A percentile compares a stretch with the other conserved stretches of the same genome.
Evolutionary conservation across 2,797 vertebrate genomes (phyloP).

Genomic region (Momotus momota): DNA sequence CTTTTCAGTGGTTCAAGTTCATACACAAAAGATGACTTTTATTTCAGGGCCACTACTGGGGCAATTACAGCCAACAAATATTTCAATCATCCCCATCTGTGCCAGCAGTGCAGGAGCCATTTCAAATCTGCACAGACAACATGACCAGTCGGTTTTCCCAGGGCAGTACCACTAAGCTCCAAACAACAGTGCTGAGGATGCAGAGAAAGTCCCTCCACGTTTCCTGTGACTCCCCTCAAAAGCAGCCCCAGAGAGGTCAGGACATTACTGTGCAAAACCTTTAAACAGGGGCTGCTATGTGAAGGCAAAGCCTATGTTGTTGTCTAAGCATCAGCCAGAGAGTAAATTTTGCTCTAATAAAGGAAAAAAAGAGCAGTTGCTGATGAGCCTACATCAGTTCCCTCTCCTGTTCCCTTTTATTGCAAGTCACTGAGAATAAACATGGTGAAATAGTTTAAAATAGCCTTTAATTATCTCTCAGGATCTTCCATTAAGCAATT

Average conservation of each 20-base stretch:
- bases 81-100: neutral
- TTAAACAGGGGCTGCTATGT: neutral
- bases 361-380: neutral
- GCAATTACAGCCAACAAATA: neutral
- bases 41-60: neutral
- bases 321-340: neutral
- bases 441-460: neutral
- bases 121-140: accelerated
- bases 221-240: neutral
- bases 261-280: neutral
- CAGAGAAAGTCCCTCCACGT: neutral
- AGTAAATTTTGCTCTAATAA: neutral
- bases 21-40: neutral
- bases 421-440: neutral
- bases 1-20: neutral
- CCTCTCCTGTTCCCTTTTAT: neutral
- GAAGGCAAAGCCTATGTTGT: accelerated
- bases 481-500: neutral
- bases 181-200: accelerated
- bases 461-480: neutral
- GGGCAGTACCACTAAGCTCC: accelerated
- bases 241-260: neutral
- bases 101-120: neutral
- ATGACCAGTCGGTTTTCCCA: neutral
- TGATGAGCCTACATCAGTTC: neutral